phyloP scores from a whole-genome alignment of 2,113 vertebrate species.

The Crotalus viridis region DNA sequence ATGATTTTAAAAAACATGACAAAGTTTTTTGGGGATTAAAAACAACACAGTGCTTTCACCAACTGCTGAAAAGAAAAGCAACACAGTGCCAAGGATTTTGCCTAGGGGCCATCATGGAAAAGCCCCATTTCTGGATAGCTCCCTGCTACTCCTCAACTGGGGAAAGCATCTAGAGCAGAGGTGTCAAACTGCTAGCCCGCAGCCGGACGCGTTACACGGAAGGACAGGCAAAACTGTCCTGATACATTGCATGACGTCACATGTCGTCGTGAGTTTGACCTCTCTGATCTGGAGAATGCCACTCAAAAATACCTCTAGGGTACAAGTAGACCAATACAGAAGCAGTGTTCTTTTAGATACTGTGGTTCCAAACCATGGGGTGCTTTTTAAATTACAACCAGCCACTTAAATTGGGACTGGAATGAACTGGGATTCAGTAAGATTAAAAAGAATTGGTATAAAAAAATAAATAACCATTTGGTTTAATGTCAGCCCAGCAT shows the following conservation, averaged over 20 bases:
- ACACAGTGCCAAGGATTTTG: neutral
- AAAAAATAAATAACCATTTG: neutral
- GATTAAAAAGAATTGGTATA: neutral
- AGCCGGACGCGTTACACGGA: accelerated
- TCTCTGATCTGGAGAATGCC: neutral
- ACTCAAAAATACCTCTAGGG: neutral
- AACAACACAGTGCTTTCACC: neutral
- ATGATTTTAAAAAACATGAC: neutral
- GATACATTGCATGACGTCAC: too few species aligned
- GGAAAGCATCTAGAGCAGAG: neutral
- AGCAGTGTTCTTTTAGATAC: neutral
- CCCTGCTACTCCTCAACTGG: neutral
- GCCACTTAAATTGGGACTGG: neutral
- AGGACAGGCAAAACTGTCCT: too few species aligned
- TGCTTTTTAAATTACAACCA: neutral
- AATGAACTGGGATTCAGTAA: neutral
- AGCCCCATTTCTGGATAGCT: neutral
- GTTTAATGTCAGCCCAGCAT: neutral
- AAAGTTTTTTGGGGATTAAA: neutral
- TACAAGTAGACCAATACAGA: neutral
- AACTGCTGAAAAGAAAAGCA: neutral
- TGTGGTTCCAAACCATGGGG: neutral
- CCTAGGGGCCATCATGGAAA: neutral
- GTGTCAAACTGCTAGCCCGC: too few species aligned
- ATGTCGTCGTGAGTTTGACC: too few species aligned